phyloP scores from a whole-genome alignment of 2,113 vertebrate species.

The Oreochromis tanganicae region DNA sequence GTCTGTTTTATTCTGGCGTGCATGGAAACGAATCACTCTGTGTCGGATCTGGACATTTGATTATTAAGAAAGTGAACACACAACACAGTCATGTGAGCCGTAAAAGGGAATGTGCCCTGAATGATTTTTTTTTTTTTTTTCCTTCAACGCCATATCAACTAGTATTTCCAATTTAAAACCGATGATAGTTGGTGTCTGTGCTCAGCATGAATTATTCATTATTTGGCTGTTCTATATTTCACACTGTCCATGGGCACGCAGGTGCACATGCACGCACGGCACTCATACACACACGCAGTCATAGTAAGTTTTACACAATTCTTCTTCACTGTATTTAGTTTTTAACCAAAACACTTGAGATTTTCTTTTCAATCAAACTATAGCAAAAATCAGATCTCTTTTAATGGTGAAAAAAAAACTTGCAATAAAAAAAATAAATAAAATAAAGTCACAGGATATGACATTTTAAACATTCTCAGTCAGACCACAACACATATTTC shows the following conservation, averaged over 20 bases:
- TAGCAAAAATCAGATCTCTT: not conserved
- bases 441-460: not conserved
- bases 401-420: rapidly evolving
- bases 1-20: not conserved
- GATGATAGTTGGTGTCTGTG: not conserved
- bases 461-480: not conserved
- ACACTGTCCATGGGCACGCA: not conserved
- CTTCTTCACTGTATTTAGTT: not conserved
- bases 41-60: not conserved
- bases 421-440: not conserved
- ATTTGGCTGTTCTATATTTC: not conserved
- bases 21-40: not conserved
- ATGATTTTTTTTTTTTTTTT: not conserved
- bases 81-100: not conserved
- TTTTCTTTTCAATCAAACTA: not conserved
- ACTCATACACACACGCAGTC: not conserved
- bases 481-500: not conserved
- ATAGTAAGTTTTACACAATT: not conserved
- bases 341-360: not conserved
- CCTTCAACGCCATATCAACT: not conserved
- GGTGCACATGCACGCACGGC: rapidly evolving
- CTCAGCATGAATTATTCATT: not conserved
- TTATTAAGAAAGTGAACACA: not conserved
- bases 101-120: not conserved
- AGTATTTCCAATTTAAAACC: not conserved